Base-by-base conservation (phyloP, 2,113 vertebrate species). In the Apus apus region DNA sequence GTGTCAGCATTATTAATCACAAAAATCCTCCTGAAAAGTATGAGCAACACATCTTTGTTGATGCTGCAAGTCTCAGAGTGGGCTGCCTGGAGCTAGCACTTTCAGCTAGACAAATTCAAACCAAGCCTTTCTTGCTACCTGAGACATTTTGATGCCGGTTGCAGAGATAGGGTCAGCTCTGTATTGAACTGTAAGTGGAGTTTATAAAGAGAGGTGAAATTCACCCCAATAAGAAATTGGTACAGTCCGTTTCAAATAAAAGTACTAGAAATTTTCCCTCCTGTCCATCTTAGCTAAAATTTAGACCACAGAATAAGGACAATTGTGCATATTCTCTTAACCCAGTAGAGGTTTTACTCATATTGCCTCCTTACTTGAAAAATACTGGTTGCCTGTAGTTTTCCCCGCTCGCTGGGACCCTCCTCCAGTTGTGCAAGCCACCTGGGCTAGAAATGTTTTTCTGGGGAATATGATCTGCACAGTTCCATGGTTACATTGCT, bases 401-500 rank as follows among this genome's bases (percentile, higher is more conserved):
- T 83, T 72, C 38, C 17, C 19, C 0, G 0, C 7, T 40, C 7
- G 27, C 22, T 4, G 4, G 5, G 14, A 46, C 38, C 20, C 16
- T 58, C 11, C 5, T 74, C 23, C 13, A 46, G 45, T 15, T 46
- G 45, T 20, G 81, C 2, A 43, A 72, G n/a, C 43, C 10, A 26
- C 45, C 25, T 64, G 48, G 8, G 29, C 10, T 56, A 38, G 13
- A 15, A 19, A 18, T 46, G 17, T 13, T 87, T 79, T 84, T 54
- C 30, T 93, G 9, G 60, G 48, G 3, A 75, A 38, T 50, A 26
- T 40, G 11, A 85, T 13, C 22, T 78, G 30, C 67, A 64, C 6
- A 72, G 45, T 18, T 78, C 21, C 9, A 14, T 53, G 50, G 53
- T 82, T 56, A 43, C 7, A 17, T 29, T 82, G n/a, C 48, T 53